phyloP scores from a whole-genome alignment of 2,797 vertebrate species.

The Tragopan temminckii region DNA sequence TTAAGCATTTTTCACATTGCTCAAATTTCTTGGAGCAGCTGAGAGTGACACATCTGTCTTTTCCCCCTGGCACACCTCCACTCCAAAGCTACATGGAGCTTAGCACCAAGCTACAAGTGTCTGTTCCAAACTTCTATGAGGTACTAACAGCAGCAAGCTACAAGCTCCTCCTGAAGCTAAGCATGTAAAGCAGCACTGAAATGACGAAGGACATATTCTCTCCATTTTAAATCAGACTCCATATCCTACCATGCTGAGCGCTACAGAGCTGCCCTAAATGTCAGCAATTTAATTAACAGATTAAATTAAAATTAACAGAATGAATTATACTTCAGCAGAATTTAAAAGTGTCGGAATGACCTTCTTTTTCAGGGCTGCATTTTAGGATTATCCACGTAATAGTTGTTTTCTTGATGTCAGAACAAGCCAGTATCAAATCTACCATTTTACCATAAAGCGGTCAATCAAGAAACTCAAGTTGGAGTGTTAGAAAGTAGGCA shows the following conservation, averaged over 20 bases:
- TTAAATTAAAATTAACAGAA: not conserved
- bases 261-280: not conserved
- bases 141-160: not conserved
- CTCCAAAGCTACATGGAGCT: not conserved
- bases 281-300: not conserved
- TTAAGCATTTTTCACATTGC: not conserved
- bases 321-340: not conserved
- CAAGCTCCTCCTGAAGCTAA: not conserved
- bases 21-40: not conserved
- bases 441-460: too few species aligned
- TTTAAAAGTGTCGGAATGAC: not conserved
- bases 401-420: not conserved
- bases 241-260: not conserved
- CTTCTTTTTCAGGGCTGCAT: not conserved
- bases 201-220: not conserved
- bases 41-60: not conserved
- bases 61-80: not conserved
- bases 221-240: not conserved
- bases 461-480: too few species aligned
- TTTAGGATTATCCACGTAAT: constrained; percentile 5
- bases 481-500: too few species aligned
- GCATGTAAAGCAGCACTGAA: not conserved
- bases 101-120: not conserved
- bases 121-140: not conserved
- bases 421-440: not conserved